phyloP scores from a whole-genome alignment of 2,888 invertebrate species.

The Matsumyia berberina region DNA sequence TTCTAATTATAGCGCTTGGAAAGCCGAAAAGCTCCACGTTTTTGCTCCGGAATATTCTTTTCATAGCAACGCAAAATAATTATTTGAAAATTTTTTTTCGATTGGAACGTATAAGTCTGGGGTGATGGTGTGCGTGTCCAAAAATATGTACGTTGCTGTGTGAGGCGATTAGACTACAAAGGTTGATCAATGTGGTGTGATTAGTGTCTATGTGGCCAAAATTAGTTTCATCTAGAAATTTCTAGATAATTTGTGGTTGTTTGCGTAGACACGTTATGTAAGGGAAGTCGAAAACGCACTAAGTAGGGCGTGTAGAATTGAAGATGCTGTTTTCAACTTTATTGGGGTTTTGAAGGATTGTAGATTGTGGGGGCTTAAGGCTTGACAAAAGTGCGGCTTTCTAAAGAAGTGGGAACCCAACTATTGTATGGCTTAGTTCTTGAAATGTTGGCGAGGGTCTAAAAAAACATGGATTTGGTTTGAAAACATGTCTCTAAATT shows the following conservation, averaged over 20 bases:
- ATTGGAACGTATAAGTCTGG: slow-evolving; percentile 58
- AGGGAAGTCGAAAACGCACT: slow-evolving; percentile 20
- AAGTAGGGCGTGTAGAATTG: slow-evolving; percentile 12
- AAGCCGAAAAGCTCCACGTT: slow-evolving; percentile 60
- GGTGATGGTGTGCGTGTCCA: slow-evolving; percentile 38
- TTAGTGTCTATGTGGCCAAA: slow-evolving; percentile 3
- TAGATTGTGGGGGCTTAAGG: background rate
- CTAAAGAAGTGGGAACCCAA: too few relatives aligned
- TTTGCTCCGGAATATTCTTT: slow-evolving; percentile 57
- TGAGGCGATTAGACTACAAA: slow-evolving; percentile 32
- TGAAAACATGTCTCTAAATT: too few relatives aligned
- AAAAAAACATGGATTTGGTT: too few relatives aligned
- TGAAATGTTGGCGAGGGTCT: too few relatives aligned
- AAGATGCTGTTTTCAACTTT: slow-evolving; percentile 47
- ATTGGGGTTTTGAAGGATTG: background rate
- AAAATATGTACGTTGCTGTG: slow-evolving; percentile 19
- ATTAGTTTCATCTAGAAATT: slow-evolving; percentile 20
- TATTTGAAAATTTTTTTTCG: slow-evolving; percentile 34
- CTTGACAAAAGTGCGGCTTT: background rate
- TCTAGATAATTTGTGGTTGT: slow-evolving; percentile 13
- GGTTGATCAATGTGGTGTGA: slow-evolving; percentile 27
- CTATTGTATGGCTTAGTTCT: too few relatives aligned
- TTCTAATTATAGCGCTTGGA: slow-evolving; percentile 55
- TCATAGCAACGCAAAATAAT: slow-evolving; percentile 41
- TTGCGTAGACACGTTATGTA: slow-evolving; percentile 18